Conservation (phyloP, 2,888 invertebrate genomes). For the Dichetophora obliterata region DNA sequence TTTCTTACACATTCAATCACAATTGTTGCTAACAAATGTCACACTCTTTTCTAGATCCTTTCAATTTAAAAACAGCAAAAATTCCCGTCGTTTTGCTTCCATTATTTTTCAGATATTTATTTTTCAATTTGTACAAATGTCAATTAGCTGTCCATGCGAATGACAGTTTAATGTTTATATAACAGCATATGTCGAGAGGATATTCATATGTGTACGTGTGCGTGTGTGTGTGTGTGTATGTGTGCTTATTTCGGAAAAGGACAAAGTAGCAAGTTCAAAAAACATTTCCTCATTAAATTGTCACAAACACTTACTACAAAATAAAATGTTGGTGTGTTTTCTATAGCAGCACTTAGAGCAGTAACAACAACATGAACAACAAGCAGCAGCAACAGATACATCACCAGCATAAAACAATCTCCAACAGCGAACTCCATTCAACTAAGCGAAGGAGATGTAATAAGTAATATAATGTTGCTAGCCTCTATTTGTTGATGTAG, state of each 20-base stretch:
- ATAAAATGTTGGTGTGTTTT: conserved; percentile 13
- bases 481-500: background rate
- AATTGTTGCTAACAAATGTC: too few species aligned
- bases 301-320: conserved; percentile 33
- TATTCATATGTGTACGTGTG: background rate
- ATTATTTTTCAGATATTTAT: background rate
- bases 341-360: background rate
- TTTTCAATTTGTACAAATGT: conserved; percentile 21
- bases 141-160: conserved; percentile 30
- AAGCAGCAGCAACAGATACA: background rate
- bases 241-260: background rate
- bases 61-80: too few species aligned
- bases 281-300: conserved; percentile 38
- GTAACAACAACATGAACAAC: background rate
- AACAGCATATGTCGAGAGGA: too few species aligned
- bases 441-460: background rate
- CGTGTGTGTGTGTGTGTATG: background rate
- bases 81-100: background rate
- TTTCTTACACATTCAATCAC: too few species aligned
- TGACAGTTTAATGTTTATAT: conserved; percentile 31
- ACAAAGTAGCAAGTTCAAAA: conserved; percentile 17
- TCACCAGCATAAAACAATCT: background rate
- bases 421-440: conserved; percentile 13
- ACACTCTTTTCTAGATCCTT: too few species aligned
- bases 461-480: background rate